These are phyloP conservation scores for Maniola jurtina DNA, from an alignment of 1,140 invertebrate genomes.

Conservation along the genomic window DNA sequence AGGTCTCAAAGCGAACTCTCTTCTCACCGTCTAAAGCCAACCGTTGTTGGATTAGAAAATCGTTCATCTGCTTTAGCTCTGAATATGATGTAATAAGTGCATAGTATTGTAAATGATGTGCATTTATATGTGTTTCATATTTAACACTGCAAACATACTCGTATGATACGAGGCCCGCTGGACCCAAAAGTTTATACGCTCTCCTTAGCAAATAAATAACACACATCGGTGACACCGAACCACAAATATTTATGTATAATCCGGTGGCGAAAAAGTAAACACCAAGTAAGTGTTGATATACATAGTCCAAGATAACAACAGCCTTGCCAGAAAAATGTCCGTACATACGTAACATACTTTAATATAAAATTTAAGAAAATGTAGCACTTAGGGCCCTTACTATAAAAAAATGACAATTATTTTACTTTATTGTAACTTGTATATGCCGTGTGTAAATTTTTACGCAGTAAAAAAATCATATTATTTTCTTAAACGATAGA, in stretches of 20 bases:
- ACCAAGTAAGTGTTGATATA: conserved; percentile 17
- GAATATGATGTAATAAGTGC: neutral
- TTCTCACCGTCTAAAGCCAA: too few relatives aligned
- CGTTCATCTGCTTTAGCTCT: too few relatives aligned
- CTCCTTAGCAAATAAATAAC: conserved; percentile 36
- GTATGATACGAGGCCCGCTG: neutral
- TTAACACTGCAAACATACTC: neutral
- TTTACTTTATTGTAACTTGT: too few relatives aligned
- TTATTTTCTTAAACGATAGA: too few relatives aligned
- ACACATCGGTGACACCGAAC: conserved; percentile 35
- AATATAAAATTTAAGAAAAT: too few relatives aligned
- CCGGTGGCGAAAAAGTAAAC: conserved; percentile 39
- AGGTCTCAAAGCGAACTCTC: too few relatives aligned
- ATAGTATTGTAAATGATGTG: neutral
- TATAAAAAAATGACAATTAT: too few relatives aligned
- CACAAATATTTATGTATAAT: conserved; percentile 42
- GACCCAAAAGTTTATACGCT: conserved; percentile 18
- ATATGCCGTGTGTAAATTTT: too few relatives aligned
- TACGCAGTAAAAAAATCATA: too few relatives aligned
- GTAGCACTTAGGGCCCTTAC: too few relatives aligned
- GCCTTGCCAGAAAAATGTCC: neutral
- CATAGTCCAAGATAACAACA: neutral
- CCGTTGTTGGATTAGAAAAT: too few relatives aligned
- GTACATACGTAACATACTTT: too few relatives aligned
- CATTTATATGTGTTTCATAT: neutral